Conservation (phyloP, 2,888 invertebrate genomes). For the Uloborus plumipes region DNA sequence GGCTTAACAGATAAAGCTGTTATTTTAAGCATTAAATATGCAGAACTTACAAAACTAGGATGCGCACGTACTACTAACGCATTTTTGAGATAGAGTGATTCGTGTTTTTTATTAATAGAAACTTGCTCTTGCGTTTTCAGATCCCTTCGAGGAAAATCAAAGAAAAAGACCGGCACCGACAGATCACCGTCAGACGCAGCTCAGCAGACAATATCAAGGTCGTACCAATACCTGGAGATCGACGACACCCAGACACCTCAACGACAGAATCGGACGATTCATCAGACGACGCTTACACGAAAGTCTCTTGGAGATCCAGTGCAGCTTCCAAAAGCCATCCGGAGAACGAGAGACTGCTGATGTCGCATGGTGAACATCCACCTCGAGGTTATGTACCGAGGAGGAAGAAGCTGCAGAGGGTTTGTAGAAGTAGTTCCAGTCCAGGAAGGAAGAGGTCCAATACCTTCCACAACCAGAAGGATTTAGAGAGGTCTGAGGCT, state of each 20-base stretch:
- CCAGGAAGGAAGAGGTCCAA: constrained; percentile 34
- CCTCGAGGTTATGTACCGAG: constrained; percentile 14
- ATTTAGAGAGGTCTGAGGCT: constrained; percentile 25
- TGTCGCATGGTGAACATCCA: constrained; percentile 47
- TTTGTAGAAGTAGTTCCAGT: constrained; percentile 11
- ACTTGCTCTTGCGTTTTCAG: not conserved
- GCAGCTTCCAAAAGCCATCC: constrained; percentile 5
- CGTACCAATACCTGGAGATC: not conserved
- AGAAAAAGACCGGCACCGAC: constrained; percentile 1
- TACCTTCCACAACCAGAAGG: constrained; percentile 48
- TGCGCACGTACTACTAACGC: no score
- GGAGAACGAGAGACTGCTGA: constrained; percentile 37
- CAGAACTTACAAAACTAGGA: no score
- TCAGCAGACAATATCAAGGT: constrained; percentile 48
- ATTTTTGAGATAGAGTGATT: no score
- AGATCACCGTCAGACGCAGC: constrained; percentile 52
- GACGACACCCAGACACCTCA: not conserved
- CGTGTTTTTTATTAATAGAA: no score
- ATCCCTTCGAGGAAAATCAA: constrained; percentile 3
- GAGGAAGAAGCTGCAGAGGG: constrained; percentile 34
- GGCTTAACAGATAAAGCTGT: no score
- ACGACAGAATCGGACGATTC: constrained; percentile 28
- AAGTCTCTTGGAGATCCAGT: constrained; percentile 11
- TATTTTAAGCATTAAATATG: no score
- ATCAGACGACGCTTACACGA: constrained; percentile 38